Evolutionary conservation across 2,888 invertebrate genomes (phyloP).

Genomic region (Thera obeliscata): DNA sequence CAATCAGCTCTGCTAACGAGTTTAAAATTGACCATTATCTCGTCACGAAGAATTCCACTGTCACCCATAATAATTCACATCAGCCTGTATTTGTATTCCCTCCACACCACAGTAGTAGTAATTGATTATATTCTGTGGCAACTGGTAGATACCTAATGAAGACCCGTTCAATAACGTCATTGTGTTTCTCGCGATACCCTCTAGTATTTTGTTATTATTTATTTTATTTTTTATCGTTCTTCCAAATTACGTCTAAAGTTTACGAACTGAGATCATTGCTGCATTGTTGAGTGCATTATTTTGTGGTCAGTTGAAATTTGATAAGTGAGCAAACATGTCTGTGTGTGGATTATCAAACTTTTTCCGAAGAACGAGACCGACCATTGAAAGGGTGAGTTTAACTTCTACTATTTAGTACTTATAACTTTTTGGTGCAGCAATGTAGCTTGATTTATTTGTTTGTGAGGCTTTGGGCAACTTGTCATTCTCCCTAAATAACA

Average conservation of each 20-base stretch:
- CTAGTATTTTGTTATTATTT: conserved; percentile 41
- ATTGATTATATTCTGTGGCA: conserved; percentile 16
- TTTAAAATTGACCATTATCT: conserved; percentile 19
- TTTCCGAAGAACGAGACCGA: conserved; percentile 62
- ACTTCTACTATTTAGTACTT: no score
- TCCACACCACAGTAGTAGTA: conserved; percentile 14
- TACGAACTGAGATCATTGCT: conserved; percentile 5
- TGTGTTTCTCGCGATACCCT: conserved; percentile 50
- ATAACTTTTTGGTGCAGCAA: background rate
- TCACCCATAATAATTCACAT: background rate
- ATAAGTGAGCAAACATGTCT: conserved; percentile 58
- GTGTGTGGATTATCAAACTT: conserved; percentile 72
- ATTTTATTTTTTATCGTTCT: conserved; percentile 27
- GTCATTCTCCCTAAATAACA: no score
- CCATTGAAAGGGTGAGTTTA: conserved; percentile 67
- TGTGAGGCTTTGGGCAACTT: no score
- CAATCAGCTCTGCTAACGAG: conserved; percentile 7
- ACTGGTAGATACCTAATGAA: conserved; percentile 5
- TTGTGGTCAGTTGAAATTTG: conserved; percentile 31
- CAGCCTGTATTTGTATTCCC: conserved; percentile 22
- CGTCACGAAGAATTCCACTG: conserved; percentile 1
- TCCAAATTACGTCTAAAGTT: conserved; percentile 20
- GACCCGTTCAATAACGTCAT: conserved; percentile 46
- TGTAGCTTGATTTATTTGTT: no score
- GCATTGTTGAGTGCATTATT: conserved; percentile 8